Evolutionary conservation across 2,888 invertebrate genomes (phyloP), one percentile per base, ranked within the genome.

Genomic region (Sepioteuthis lessoniana): DNA sequence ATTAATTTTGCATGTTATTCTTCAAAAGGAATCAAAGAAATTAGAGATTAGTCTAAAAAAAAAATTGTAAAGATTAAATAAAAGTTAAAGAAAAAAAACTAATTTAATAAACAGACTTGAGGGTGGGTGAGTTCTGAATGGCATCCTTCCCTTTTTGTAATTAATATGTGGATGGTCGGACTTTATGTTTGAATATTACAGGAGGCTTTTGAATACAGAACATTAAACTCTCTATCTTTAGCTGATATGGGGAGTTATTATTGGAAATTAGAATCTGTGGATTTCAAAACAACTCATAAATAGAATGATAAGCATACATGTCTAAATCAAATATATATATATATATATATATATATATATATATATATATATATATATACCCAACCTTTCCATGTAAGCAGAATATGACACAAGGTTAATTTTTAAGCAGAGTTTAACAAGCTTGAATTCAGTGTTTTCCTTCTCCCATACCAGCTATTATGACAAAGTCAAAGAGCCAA

Each of bases 11-110:
- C n/a, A n/a, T 35, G n/a, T 76, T n/a, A 76, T 76, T 2, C 76
- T n/a, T 76, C 76, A 76, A 76, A 76, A n/a, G n/a, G 76, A 76
- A n/a, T 35, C n/a, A 76, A n/a, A 76, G n/a, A 76, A n/a, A 76
- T n/a, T 25, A n/a, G 16, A 35, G 19, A 35, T n/a, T 76, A 16
- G 13, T 13, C 13, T 35, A 16, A 1, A 0, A 35, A n/a, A 76
- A 19, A 35, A 76, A 76, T n/a, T 35, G 16, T 10, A 13, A 16
- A 13, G n/a, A 35, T 16, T 76, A 16, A 7, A 42, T 42, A 42
- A 42, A n/a, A n/a, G n/a, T 76, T 16, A n/a, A 76, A 76, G n/a
- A 25, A 31, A 28, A 4, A 13, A 76, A n/a, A 13, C n/a, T 76
- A n/a, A 76, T 76, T 76, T 35, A 35, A 76, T 76, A 76, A 31